Conservation (phyloP, 2,113 vertebrate genomes). For the Erythrocebus patas region DNA sequence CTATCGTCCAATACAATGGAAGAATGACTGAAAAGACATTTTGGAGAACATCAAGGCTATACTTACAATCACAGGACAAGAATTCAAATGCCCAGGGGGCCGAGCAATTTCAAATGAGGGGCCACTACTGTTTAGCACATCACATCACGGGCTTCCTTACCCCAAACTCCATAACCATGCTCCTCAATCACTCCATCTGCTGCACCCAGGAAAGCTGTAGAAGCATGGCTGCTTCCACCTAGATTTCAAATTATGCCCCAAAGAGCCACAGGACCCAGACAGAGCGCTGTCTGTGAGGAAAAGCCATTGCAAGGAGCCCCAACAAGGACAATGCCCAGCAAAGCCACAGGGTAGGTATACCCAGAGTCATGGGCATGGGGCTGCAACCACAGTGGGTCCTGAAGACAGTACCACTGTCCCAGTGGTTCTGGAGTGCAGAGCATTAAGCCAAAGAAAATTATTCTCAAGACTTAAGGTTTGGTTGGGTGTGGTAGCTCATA, state of each 20-base stretch:
- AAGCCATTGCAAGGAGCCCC: neutral
- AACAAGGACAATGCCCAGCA: neutral
- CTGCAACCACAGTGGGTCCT: neutral
- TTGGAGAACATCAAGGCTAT: neutral
- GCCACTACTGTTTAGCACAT: neutral
- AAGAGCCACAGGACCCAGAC: neutral
- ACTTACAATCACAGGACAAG: neutral
- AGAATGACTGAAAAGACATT: neutral
- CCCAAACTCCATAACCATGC: neutral
- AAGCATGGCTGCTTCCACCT: neutral
- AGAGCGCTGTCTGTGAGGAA: neutral
- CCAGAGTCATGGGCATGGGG: neutral
- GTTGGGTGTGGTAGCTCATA: too few relatives aligned
- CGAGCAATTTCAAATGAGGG: neutral
- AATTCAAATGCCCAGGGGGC: neutral
- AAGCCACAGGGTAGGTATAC: neutral
- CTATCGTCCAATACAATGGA: neutral
- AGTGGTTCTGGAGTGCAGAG: neutral
- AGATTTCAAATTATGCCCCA: neutral
- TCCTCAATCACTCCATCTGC: neutral
- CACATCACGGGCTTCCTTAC: too few relatives aligned
- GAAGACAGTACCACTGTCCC: neutral
- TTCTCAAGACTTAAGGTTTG: neutral
- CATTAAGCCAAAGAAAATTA: neutral
- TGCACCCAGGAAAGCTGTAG: neutral